Evolutionary conservation across 2,113 vertebrate species (phyloP).

Genomic region (Seriola rivoliana): DNA sequence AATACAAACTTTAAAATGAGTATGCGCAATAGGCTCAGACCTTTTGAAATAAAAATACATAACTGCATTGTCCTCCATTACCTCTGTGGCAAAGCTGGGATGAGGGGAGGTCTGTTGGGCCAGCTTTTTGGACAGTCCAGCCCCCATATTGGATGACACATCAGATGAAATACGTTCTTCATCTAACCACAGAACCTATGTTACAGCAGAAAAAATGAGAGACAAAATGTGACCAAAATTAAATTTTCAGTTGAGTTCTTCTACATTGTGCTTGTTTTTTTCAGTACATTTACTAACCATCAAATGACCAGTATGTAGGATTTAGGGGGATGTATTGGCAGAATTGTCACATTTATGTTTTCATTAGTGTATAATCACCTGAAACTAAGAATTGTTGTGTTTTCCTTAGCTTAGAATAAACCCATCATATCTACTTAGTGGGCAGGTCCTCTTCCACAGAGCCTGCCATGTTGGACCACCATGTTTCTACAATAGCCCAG

Average conservation of each 20-base stretch:
- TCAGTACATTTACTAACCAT: not conserved
- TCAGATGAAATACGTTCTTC: conserved; percentile 76
- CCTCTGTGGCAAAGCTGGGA: conserved; percentile 89
- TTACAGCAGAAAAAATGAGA: conserved; percentile 3
- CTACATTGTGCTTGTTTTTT: not conserved
- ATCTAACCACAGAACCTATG: conserved; percentile 88
- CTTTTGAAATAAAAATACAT: not conserved
- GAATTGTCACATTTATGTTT: too few species aligned
- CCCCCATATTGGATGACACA: conserved; percentile 64
- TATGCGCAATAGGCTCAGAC: not conserved
- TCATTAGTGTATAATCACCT: too few species aligned
- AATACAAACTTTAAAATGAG: not conserved
- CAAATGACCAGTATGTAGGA: too few species aligned
- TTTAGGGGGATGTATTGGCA: too few species aligned
- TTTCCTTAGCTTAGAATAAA: too few species aligned
- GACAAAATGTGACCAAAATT: not conserved
- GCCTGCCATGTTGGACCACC: too few species aligned
- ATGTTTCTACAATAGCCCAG: too few species aligned
- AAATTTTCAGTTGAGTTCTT: not conserved
- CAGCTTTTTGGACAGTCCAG: conserved; percentile 69
- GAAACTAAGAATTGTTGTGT: too few species aligned
- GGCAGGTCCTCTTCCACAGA: too few species aligned
- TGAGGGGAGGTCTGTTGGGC: conserved; percentile 83
- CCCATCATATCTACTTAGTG: too few species aligned
- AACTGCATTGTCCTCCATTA: conserved; percentile 46